Conservation (phyloP, 2,888 invertebrate genomes). For the Microplitis deprimator region DNA sequence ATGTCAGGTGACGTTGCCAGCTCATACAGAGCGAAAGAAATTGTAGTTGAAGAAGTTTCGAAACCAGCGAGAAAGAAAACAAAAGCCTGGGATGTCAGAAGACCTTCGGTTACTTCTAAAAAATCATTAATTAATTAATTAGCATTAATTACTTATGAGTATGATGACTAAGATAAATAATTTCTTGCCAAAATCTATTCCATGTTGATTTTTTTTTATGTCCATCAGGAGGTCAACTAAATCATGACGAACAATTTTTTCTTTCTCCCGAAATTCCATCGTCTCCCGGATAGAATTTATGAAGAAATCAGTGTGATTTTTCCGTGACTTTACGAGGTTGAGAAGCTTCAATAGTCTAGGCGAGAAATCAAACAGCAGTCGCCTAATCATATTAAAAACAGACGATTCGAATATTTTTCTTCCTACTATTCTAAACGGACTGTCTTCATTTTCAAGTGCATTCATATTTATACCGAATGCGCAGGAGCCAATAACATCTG, state of each 20-base stretch:
- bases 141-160: not conserved
- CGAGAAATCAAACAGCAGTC: constrained; percentile 23
- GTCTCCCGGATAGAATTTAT: constrained; percentile 59
- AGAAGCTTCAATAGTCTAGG: constrained; percentile 53
- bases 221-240: constrained; percentile 69
- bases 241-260: constrained; percentile 68
- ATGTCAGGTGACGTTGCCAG: constrained; percentile 67
- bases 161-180: not conserved
- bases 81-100: constrained; percentile 68
- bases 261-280: constrained; percentile 64
- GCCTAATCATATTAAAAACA: constrained; percentile 33
- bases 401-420: constrained; percentile 54
- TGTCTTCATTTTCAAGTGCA: constrained; percentile 56
- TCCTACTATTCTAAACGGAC: constrained; percentile 62
- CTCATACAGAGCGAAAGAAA: constrained; percentile 68
- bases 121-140: constrained; percentile 21
- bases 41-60: constrained; percentile 70
- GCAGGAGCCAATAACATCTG: constrained; percentile 67
- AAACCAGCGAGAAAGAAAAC: constrained; percentile 72
- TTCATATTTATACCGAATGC: constrained; percentile 68
- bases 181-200: constrained; percentile 40
- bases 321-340: constrained; percentile 43
- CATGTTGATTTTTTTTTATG: constrained; percentile 55
- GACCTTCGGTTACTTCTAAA: constrained; percentile 62
- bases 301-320: constrained; percentile 60